Evolutionary conservation across 2,113 vertebrate species (phyloP).

Genomic region (Brachypodius melanocephalos): DNA sequence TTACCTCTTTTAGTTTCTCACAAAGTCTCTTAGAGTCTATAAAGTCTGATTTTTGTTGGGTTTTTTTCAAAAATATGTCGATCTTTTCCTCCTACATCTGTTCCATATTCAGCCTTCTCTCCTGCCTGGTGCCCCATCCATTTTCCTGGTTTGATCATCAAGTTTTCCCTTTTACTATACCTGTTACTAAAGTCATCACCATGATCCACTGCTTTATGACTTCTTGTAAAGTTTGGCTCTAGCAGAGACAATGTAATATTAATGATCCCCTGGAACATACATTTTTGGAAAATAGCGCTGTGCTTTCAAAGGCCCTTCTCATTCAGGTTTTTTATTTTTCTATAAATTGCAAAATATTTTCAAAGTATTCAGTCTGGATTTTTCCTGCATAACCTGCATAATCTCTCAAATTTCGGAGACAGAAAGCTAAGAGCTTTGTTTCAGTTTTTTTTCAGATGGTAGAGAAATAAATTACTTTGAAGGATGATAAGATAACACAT

Average conservation of each 20-base stretch:
- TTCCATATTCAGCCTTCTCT: not conserved
- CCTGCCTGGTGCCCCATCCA: not conserved
- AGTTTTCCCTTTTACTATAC: not conserved
- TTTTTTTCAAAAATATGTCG: slow-evolving; percentile 69
- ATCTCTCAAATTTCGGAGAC: not conserved
- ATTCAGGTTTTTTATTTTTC: not conserved
- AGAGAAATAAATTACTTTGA: slow-evolving; percentile 19
- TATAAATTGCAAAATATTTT: not conserved
- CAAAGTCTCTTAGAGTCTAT: slow-evolving; percentile 78
- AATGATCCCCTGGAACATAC: slow-evolving; percentile 32
- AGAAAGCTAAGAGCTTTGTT: not conserved
- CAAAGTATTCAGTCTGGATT: not conserved
- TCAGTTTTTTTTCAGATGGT: not conserved
- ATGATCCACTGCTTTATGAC: not conserved
- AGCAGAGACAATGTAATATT: slow-evolving; percentile 14
- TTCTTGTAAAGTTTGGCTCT: not conserved
- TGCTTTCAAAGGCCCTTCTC: not conserved
- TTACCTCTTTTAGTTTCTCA: slow-evolving; percentile 88
- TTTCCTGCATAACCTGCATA: not conserved
- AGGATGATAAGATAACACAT: not conserved
- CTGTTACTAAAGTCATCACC: not conserved
- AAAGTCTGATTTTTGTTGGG: slow-evolving; percentile 55
- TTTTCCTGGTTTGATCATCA: not conserved
- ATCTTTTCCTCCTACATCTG: slow-evolving; percentile 2
- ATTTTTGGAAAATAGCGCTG: not conserved